Conservation (phyloP, 2,113 vertebrate species). For the Athene noctua region DNA sequence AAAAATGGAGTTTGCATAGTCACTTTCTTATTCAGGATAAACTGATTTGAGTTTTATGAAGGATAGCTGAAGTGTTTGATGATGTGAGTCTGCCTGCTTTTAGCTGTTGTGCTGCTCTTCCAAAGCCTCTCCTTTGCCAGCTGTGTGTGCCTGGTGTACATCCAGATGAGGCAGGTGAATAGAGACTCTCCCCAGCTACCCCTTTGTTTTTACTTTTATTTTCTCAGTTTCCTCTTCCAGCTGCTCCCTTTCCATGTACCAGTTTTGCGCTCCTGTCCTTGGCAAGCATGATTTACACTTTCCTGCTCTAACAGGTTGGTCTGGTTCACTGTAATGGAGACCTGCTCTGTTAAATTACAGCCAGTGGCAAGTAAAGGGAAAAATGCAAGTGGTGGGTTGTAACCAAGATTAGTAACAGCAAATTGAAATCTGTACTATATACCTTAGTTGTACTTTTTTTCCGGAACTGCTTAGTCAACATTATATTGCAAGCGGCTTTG, state of each 20-base stretch:
- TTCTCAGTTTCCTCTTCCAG: neutral
- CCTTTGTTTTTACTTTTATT: neutral
- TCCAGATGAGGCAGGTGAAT: neutral
- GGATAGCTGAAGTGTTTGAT: neutral
- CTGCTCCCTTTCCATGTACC: neutral
- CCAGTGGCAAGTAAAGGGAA: neutral
- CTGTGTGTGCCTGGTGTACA: accelerated
- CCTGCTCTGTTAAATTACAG: neutral
- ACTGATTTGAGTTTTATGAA: neutral
- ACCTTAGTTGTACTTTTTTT: neutral
- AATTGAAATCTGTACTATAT: neutral
- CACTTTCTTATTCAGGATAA: neutral
- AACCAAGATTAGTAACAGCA: neutral
- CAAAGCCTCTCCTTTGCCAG: neutral
- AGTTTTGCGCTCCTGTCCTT: neutral
- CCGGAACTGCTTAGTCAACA: neutral
- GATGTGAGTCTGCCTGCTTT: neutral
- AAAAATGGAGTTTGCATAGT: neutral
- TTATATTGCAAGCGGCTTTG: neutral
- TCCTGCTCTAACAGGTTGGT: neutral
- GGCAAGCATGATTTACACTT: neutral
- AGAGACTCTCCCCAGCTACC: neutral
- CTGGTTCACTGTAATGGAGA: neutral
- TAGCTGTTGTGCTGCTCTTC: neutral
- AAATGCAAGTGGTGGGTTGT: neutral